phyloP scores from a whole-genome alignment of 2,888 invertebrate genomes.

The Sphecodes monilicornis region DNA sequence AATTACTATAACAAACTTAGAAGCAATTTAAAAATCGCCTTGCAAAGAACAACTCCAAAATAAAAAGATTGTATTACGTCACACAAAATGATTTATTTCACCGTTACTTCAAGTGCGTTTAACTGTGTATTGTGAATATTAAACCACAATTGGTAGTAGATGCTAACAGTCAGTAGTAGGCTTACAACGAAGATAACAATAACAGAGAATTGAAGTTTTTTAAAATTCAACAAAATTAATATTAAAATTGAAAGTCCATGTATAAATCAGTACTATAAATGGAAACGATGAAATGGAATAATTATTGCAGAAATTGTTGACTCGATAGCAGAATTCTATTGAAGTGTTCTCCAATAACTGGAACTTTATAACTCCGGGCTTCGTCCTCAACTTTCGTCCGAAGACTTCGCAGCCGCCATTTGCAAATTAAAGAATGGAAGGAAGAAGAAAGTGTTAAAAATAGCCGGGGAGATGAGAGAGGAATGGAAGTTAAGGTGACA shows the following conservation, averaged over 20 bases:
- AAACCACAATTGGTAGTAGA: too few relatives aligned
- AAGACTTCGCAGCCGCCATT: background rate
- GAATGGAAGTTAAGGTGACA: constrained; percentile 15
- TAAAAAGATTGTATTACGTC: background rate
- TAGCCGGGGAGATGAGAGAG: background rate
- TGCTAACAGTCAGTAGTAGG: too few relatives aligned
- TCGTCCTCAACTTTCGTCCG: background rate
- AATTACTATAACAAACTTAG: too few relatives aligned
- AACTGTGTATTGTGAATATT: too few relatives aligned
- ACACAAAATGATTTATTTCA: background rate
- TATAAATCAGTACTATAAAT: background rate
- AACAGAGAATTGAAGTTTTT: too few relatives aligned
- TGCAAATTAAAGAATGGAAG: background rate
- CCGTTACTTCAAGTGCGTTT: background rate
- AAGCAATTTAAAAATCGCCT: background rate
- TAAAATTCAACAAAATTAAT: background rate
- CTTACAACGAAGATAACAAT: background rate
- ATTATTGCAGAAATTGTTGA: background rate
- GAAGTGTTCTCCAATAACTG: background rate
- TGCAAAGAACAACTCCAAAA: background rate
- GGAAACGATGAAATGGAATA: background rate
- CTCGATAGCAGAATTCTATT: background rate
- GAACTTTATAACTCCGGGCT: constrained; percentile 1
- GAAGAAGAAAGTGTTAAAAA: background rate
- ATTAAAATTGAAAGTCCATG: background rate